These are phyloP conservation scores for Rhimphoctona megacephalus DNA, from an alignment of 2,888 invertebrate species.

Conservation along the genomic window DNA sequence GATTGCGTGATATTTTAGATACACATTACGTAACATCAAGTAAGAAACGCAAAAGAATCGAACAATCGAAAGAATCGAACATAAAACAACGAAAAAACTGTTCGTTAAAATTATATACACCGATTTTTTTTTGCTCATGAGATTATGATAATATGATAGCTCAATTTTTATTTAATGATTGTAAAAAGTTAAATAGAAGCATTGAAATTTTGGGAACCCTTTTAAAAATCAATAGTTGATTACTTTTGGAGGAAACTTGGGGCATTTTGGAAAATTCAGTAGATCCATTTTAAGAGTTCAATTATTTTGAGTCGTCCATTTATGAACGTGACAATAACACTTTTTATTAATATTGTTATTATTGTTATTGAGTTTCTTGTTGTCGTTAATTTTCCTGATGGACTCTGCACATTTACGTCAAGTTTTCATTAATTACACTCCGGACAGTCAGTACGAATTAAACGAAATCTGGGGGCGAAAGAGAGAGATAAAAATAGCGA, in stretches of 20 bases:
- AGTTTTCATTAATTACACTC: background rate
- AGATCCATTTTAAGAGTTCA: no score
- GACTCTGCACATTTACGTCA: background rate
- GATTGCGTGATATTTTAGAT: constrained; percentile 52
- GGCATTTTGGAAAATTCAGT: no score
- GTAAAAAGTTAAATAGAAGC: no score
- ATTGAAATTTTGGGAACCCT: no score
- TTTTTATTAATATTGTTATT: background rate
- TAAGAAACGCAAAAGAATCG: background rate
- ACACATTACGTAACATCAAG: background rate
- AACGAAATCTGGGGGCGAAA: constrained; percentile 25
- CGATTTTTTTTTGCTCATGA: background rate
- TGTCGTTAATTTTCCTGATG: background rate
- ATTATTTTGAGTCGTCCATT: background rate
- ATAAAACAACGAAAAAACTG: background rate
- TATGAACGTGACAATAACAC: no score
- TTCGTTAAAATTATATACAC: background rate
- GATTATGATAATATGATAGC: no score
- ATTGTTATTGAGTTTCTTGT: background rate
- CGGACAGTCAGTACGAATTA: background rate
- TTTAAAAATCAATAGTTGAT: no score
- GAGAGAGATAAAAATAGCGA: background rate
- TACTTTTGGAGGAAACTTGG: no score
- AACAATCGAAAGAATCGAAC: background rate
- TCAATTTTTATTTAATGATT: no score